Conservation (phyloP, 1,140 invertebrate genomes). For the Drosophila erecta region DNA sequence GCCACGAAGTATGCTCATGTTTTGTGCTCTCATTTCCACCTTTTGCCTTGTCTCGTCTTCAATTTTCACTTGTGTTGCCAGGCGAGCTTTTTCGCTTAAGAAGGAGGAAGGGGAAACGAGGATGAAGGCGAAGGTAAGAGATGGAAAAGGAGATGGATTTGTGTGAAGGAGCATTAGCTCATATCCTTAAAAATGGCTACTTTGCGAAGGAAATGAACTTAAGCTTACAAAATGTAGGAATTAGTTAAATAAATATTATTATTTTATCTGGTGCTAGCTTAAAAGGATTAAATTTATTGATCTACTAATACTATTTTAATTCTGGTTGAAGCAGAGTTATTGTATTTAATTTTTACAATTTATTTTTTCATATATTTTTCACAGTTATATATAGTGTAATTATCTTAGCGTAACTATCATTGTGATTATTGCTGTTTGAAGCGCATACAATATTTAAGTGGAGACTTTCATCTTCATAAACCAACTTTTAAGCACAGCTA, state of each 20-base stretch:
- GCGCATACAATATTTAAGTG: background rate
- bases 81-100: conserved; percentile 31
- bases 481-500: background rate
- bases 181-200: conserved; percentile 2
- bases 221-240: no score
- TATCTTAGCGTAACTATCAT: background rate
- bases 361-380: background rate
- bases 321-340: no score
- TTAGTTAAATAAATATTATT: background rate
- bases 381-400: background rate
- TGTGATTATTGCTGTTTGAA: background rate
- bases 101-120: background rate
- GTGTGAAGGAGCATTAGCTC: conserved; percentile 12
- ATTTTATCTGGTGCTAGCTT: no score
- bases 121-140: background rate
- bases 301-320: no score
- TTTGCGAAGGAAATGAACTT: background rate
- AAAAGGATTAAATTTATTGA: no score
- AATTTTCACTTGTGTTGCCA: conserved; percentile 40
- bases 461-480: conserved; percentile 10
- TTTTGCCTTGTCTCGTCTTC: conserved; percentile 33
- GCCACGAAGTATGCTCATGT: conserved; percentile 65
- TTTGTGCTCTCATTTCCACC: conserved; percentile 25
- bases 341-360: no score
- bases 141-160: background rate